phyloP scores from a whole-genome alignment of 2,113 vertebrate genomes.

The Ctenodactylus gundi region DNA sequence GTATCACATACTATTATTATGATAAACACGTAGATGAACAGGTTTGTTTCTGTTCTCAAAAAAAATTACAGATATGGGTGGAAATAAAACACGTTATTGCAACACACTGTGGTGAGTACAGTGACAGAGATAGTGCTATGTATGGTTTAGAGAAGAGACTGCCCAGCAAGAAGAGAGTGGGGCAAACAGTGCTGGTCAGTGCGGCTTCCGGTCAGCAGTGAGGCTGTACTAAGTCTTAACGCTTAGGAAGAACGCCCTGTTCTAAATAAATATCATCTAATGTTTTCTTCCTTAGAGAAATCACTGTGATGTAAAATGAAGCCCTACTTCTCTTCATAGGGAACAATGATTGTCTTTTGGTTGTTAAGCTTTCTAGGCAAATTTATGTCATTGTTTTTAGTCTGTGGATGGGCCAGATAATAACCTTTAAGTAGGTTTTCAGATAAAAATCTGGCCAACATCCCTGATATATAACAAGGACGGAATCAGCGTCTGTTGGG shows the following conservation, averaged over 20 bases:
- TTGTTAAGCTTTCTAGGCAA: background rate
- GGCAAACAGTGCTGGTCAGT: background rate
- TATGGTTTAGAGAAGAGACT: background rate
- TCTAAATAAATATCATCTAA: background rate
- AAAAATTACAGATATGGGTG: background rate
- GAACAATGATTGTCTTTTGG: background rate
- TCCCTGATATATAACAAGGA: background rate
- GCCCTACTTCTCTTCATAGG: background rate
- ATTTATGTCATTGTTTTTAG: background rate
- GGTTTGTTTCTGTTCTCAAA: background rate
- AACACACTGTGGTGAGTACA: background rate
- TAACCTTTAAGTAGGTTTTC: background rate
- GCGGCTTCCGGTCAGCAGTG: background rate
- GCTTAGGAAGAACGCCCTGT: background rate
- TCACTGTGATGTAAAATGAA: background rate
- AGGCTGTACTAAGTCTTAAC: background rate
- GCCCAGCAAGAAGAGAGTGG: accelerated
- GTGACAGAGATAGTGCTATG: background rate
- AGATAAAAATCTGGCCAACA: background rate
- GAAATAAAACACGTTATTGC: background rate
- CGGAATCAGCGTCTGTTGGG: background rate
- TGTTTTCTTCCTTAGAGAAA: background rate
- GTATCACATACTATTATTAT: background rate
- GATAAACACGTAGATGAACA: background rate
- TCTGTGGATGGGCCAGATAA: background rate